Conservation (phyloP, 2,888 invertebrate genomes). For the Neoascia interrupta region DNA sequence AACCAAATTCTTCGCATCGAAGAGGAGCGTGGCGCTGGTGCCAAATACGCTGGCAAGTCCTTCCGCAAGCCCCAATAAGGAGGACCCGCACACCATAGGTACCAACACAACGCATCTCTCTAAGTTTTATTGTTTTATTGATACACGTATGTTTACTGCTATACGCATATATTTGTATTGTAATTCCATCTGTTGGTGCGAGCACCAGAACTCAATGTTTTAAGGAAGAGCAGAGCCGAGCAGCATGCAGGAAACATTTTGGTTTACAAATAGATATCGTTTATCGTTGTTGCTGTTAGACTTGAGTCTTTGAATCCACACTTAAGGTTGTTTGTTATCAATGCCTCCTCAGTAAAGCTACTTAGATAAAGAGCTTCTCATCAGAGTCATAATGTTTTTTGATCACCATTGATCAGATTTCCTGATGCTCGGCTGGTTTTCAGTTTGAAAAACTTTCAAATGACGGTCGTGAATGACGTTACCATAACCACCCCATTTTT, state of each 20-base stretch:
- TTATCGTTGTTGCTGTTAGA: conserved; percentile 67
- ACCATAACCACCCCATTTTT: too few relatives aligned
- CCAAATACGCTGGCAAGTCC: conserved; percentile 96
- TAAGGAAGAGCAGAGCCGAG: conserved; percentile 11
- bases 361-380: too few relatives aligned
- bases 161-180: conserved; percentile 57
- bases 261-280: conserved; percentile 30
- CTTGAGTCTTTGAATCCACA: conserved; percentile 57
- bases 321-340: too few relatives aligned
- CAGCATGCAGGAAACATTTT: conserved; percentile 40
- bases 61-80: conserved; percentile 91
- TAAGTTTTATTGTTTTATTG: conserved; percentile 58
- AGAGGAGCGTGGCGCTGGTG: conserved; percentile 94
- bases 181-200: conserved; percentile 64
- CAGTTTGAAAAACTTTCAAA: too few relatives aligned
- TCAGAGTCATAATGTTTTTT: too few relatives aligned
- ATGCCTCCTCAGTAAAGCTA: too few relatives aligned
- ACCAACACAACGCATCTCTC: conserved; percentile 47
- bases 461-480: too few relatives aligned
- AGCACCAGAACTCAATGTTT: conserved; percentile 47
- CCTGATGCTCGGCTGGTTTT: too few relatives aligned
- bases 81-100: neutral
- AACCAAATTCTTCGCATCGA: conserved; percentile 99
- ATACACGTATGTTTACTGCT: conserved; percentile 43
- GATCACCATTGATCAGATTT: too few relatives aligned